These are phyloP conservation scores for Acinonyx jubatus DNA, from an alignment of 2,113 vertebrate species.

Conservation along the genomic window DNA sequence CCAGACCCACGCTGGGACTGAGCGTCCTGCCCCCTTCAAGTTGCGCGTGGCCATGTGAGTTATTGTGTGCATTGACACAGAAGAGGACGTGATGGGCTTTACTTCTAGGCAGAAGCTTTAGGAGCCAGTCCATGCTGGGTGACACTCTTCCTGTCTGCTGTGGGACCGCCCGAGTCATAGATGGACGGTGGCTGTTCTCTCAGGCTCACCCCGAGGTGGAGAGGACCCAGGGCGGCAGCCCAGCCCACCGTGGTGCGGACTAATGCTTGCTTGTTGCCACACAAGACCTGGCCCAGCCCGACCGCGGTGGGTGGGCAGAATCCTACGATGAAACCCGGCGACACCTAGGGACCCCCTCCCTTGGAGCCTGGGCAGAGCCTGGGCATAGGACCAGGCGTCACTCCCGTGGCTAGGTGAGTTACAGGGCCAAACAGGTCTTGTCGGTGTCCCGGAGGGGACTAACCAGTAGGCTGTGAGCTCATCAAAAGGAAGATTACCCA, in stretches of 20 bases:
- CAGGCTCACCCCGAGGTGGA: not conserved
- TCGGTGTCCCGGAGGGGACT: not conserved
- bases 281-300: not conserved
- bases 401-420: not conserved
- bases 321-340: accelerated
- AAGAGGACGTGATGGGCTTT: not conserved
- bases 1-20: not conserved
- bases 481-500: not conserved
- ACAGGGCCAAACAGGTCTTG: not conserved
- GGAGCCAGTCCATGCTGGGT: accelerated
- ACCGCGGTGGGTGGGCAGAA: not conserved
- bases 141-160: not conserved
- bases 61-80: accelerated
- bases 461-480: not conserved
- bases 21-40: not conserved
- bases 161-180: not conserved
- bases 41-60: accelerated
- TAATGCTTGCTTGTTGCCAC: not conserved
- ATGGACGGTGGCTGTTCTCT: not conserved
- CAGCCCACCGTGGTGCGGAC: not conserved
- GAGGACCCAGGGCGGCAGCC: too few species aligned
- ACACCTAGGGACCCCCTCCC: accelerated
- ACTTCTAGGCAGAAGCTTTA: not conserved
- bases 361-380: not conserved
- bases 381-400: accelerated